A percentile compares a stretch with the other conserved stretches of the same genome.
These are phyloP conservation scores for Drosophila quadrilineata DNA, from an alignment of 1,140 invertebrate genomes.

Conservation along the genomic window DNA sequence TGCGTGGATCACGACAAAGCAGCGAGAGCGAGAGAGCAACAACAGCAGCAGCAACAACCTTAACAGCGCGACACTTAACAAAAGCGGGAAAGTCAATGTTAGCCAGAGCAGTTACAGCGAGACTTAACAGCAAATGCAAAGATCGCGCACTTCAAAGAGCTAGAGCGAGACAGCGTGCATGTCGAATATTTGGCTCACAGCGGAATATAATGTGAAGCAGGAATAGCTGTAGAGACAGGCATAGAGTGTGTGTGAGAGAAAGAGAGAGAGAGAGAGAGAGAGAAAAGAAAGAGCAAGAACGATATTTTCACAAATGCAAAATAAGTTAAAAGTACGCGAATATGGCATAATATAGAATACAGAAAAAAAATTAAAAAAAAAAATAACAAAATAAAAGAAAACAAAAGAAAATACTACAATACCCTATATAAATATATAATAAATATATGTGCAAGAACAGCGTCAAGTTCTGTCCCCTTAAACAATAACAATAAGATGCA, in stretches of 20 bases:
- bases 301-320: constrained; percentile 7
- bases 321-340: neutral
- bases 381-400: constrained; percentile 6
- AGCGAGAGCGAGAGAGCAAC: no score
- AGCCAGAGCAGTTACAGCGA: no score
- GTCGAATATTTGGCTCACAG: no score
- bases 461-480: neutral
- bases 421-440: neutral
- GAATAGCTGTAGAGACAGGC: neutral
- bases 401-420: constrained; percentile 4
- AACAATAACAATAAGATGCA: no score
- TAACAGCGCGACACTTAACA: no score
- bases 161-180: no score
- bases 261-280: constrained; percentile 1
- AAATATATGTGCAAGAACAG: neutral
- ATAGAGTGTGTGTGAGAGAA: neutral
- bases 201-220: neutral
- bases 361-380: constrained; percentile 16
- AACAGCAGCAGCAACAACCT: no score
- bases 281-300: neutral
- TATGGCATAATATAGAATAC: no score
- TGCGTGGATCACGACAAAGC: no score
- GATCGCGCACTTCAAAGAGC: no score
- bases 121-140: no score
- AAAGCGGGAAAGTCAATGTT: no score